Base-by-base conservation (phyloP, 2,888 invertebrate species). In the Ctena decussata region DNA sequence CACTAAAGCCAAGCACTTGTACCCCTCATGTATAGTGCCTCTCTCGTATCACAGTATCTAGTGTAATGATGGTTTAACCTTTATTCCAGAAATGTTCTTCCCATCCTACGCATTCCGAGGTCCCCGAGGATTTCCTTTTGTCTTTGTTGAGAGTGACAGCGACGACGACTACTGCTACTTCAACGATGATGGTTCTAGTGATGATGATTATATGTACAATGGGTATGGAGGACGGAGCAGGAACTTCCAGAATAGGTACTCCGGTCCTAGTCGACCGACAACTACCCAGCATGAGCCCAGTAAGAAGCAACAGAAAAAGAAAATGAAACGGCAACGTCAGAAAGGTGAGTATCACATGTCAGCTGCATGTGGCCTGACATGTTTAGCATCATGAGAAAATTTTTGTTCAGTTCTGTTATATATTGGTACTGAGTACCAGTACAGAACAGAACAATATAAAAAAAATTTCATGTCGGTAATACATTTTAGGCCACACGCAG, bases 291-390 rank as follows among this genome's bases (percentile, higher is more conserved):
- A 39, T 18, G 46, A 24, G 27, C 70, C 71, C 0, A 85, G 74
- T 44, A 81, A 81, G 70, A 81, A 85, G 74, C 80, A 85, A 39
- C 53, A 69, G 27, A 74, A 57, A 32, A 81, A 78, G 32, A 57
- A 30, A 35, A 77, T 77, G 69, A 82, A 82, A 73, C 12, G 53
- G 15, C 73, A 73, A 44, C 46, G 82, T 69, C 77, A 82, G 30
- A 82, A 46, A 73, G 82, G 82, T 82, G 32, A n/a, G 30, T 70
- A 3, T 24, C 8, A n/a, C n/a, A n/a, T n/a, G n/a, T n/a, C n/a
- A n/a, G 12, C 18, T 46, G 21, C 24, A 53, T n/a, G 46, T 12
- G 46, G 46, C n/a, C n/a, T n/a, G n/a, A n/a, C n/a, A n/a, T n/a
- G n/a, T n/a, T n/a, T n/a, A n/a, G n/a, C n/a, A n/a, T n/a, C n/a